Percentiles rank a stretch among this genome's conserved stretches.
phyloP scores from a whole-genome alignment of 2,888 invertebrate genomes.

The Lepetodrilus schrolli region DNA sequence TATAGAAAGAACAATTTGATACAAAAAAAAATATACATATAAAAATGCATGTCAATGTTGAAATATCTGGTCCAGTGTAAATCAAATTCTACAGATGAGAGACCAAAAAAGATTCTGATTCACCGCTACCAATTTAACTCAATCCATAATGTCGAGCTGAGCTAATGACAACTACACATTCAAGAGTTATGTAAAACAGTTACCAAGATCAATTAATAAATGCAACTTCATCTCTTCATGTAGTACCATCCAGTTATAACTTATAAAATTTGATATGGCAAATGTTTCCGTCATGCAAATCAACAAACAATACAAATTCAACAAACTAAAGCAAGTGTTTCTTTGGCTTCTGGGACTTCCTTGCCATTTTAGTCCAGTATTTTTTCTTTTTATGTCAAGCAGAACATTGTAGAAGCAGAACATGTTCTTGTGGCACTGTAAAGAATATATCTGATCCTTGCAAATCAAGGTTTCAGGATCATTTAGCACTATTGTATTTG shows the following conservation, averaged over 20 bases:
- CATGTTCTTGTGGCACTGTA: neutral
- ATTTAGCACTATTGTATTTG: neutral
- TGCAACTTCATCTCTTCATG: neutral
- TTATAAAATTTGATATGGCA: neutral
- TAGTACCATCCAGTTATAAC: too few species aligned
- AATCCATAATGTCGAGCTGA: too few species aligned
- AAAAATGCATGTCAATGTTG: too few species aligned
- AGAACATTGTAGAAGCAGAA: neutral
- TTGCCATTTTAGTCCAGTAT: slow-evolving; percentile 4
- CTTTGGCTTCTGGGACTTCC: slow-evolving; percentile 6
- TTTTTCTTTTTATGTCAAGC: neutral
- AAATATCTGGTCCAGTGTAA: too few species aligned
- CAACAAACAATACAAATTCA: neutral
- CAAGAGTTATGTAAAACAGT: too few species aligned
- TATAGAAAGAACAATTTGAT: too few species aligned
- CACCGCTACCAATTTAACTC: too few species aligned
- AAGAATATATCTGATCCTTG: neutral
- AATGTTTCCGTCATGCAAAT: neutral
- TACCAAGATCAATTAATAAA: neutral
- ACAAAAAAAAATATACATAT: too few species aligned
- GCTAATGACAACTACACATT: too few species aligned
- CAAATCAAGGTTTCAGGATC: neutral
- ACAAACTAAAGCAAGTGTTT: neutral
- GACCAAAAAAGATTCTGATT: too few species aligned
- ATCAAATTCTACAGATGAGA: too few species aligned